Evolutionary conservation across 2,797 vertebrate species (phyloP).

Genomic region (Hydrolagus colliei): DNA sequence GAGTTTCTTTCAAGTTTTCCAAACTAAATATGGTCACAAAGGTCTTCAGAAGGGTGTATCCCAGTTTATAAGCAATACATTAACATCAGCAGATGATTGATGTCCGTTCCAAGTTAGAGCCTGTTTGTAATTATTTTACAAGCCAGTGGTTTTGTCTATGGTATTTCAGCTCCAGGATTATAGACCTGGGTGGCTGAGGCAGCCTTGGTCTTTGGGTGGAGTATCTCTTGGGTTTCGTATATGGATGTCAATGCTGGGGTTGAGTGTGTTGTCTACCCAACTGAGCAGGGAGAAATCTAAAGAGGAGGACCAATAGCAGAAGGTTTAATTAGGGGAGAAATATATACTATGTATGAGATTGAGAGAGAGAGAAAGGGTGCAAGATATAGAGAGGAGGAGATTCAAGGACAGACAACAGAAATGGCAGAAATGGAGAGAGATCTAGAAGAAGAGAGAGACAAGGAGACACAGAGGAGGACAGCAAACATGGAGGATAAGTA

Average conservation of each 20-base stretch:
- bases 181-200: not conserved
- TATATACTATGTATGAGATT: too few species aligned
- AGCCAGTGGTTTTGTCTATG: not conserved
- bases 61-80: too few species aligned
- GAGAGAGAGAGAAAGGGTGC: not conserved
- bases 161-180: not conserved
- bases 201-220: not conserved
- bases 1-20: too few species aligned
- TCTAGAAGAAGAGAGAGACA: not conserved
- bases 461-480: not conserved
- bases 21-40: too few species aligned
- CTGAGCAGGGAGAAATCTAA: not conserved
- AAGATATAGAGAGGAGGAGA: not conserved
- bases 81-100: too few species aligned
- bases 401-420: not conserved
- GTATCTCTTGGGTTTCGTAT: too few species aligned
- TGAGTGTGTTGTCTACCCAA: not conserved
- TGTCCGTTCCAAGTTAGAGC: not conserved
- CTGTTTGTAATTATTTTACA: not conserved
- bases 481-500: not conserved
- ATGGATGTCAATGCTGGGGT: not conserved
- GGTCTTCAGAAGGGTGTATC: too few species aligned
- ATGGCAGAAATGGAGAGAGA: not conserved
- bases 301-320: not conserved
- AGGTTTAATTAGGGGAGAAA: too few species aligned